phyloP scores from a whole-genome alignment of 2,797 vertebrate genomes.

The Dallia pectoralis region DNA sequence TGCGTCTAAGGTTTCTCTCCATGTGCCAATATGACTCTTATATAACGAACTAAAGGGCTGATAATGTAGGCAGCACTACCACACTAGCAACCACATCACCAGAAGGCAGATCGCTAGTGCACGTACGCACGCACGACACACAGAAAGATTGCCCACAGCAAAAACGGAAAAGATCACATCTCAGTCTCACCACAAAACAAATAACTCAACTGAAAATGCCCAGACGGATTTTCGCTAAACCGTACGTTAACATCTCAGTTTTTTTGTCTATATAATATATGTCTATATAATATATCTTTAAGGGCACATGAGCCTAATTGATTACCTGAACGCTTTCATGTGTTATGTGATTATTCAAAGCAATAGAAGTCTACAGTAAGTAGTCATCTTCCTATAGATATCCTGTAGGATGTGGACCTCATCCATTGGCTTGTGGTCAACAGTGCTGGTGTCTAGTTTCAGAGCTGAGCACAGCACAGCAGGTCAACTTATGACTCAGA shows the following conservation, averaged over 20 bases:
- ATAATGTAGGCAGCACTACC: not conserved
- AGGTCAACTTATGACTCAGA: no score
- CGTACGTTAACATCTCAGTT: not conserved
- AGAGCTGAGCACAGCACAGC: not conserved
- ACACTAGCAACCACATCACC: not conserved
- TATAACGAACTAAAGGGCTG: constrained; percentile 40
- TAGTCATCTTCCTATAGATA: not conserved
- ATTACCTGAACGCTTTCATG: not conserved
- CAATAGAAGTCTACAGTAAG: not conserved
- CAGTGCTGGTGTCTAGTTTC: not conserved
- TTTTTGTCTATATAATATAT: no score
- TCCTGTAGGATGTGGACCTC: not conserved
- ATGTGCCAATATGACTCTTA: constrained; percentile 47
- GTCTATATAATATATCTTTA: not conserved
- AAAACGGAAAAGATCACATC: no score
- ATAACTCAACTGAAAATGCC: constrained; percentile 17
- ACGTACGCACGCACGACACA: not conserved
- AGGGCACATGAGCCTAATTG: not conserved
- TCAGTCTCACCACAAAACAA: not conserved
- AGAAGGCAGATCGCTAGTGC: not conserved
- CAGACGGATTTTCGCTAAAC: not conserved
- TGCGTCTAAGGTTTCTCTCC: not conserved
- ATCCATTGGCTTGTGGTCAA: not conserved
- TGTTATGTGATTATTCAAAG: not conserved
- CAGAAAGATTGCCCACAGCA: constrained; percentile 20